Evolutionary conservation across 2,113 vertebrate species (phyloP), one percentile per base, ranked within the genome.

Genomic region (Lutjanus erythropterus): DNA sequence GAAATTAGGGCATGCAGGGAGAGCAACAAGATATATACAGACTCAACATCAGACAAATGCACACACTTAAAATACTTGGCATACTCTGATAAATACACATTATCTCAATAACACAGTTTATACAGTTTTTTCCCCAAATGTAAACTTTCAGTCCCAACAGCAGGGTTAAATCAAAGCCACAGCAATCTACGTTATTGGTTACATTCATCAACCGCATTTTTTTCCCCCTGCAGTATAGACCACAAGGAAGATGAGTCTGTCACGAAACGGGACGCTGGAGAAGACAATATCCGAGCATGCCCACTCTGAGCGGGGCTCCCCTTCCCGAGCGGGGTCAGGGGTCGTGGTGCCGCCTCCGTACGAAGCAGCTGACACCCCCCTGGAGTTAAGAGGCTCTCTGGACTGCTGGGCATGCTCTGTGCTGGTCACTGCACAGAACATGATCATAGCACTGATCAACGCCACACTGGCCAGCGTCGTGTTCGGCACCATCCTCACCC

Each of bases 371-470:
- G 88, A 92, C 21, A 49, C 78, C 12, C 81, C 94, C 0, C 79
- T 93, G 86, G 96, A 97, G 84, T 89, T 96, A 42, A 91, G 97
- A 10, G 95, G 95, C 31, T 95, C 97, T 8, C 89, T 97, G 88
- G 97, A 98, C 86, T 98, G 97, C 91, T 97, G 97, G 97, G 97
- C 97, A 0, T 98, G 97, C 31, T 97, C 97, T 0, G 96, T 98
- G 39, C 93, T 98, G 59, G 96, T 98, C 81, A 96, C 96, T 0
- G 93, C 94, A 9, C 97, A 98, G 92, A 98, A 98, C 71, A 71
- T 97, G 70, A 61, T 97, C 86, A 96, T 97, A 31, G 96, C 95
- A 0, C 59, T 93, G 27, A 90, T 97, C 88, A 97, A 97, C 61
- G 89, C 89, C 0, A 68, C 89, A 2, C 65, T 98, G 75, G 94